Base-by-base conservation (phyloP, 2,797 vertebrate species). In the Acipenser oxyrinchus region DNA sequence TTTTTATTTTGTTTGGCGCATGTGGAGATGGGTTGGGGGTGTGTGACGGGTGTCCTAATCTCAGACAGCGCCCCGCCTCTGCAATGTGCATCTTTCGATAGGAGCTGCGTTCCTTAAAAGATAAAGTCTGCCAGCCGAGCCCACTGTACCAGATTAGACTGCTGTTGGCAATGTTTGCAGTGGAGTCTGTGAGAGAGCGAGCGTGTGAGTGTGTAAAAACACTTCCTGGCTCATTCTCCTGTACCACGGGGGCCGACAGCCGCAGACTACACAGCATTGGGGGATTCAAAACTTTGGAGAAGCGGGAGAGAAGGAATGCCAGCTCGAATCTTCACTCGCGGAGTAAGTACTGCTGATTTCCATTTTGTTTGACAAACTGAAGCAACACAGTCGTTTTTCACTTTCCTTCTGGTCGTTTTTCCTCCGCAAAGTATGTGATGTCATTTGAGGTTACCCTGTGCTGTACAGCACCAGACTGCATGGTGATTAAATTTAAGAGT, bases 1-100 rank as follows among this genome's bases (percentile, higher is more conserved):
- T n/a, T 3, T 7, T n/a, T 6, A 37, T 37, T 37, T 37, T 37
- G 1, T 37, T 37, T 37, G 23, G 23, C 3, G 23, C 23, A 37
- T 37, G 23, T 37, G 23, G 23, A 37, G 23, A 37, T 37, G 23
- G 23, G 23, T 1, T 1, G 23, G 3, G 23, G 23, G 23, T 1
- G 23, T 3, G 4, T 3, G 23, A 4, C 2, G 23, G 23, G 23
- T 3, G 23, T 4, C 37, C 12, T 1, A 50, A 48, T 58, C 11
- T 10, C 55, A 10, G 65, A 49, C 3, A 8, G 1, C 7, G 2
- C 15, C 60, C 60, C 15, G 37, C 18, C 60, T 18, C 15, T 23
- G 60, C 60, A 87, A 83, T 87, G 84, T 90, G 86, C 76, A 79
- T 83, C 80, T 84, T 80, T 77, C 82, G 88, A 90, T 90, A 90